A percentile compares a stretch with the other conserved stretches of the same genome.
These are phyloP conservation scores for Charanyca ferruginea DNA, from an alignment of 2,888 invertebrate species.

Conservation along the genomic window DNA sequence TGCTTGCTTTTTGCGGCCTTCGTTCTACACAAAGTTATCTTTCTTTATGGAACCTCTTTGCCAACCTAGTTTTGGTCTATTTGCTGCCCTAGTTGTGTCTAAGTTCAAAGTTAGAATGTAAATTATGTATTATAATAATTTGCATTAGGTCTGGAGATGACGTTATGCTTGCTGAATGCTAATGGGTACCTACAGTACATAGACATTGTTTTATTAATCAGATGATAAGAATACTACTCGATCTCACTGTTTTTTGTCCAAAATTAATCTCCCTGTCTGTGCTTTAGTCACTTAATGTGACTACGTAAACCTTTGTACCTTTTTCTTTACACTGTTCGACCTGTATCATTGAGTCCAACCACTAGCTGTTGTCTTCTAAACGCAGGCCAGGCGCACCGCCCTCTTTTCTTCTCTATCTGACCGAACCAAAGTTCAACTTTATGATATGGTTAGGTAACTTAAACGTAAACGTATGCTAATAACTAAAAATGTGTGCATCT, in stretches of 20 bases:
- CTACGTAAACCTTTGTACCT: too few species aligned
- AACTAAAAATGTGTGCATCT: too few species aligned
- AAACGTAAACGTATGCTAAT: too few species aligned
- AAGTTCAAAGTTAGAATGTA: slow-evolving; percentile 4
- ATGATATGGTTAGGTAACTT: too few species aligned
- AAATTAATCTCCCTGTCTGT: not conserved
- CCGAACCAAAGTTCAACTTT: too few species aligned
- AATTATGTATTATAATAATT: slow-evolving; percentile 12
- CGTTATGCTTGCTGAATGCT: slow-evolving; percentile 23
- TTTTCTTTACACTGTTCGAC: not conserved
- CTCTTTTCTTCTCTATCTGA: too few species aligned
- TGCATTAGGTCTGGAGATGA: slow-evolving; percentile 18
- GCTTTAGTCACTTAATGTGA: not conserved
- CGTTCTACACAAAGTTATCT: not conserved
- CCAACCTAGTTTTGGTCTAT: not conserved
- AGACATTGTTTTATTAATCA: not conserved
- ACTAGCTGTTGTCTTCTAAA: not conserved
- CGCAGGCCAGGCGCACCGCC: too few species aligned
- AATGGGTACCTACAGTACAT: not conserved
- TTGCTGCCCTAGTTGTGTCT: slow-evolving; percentile 3
- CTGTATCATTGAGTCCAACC: not conserved
- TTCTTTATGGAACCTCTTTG: not conserved
- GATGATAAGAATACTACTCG: not conserved
- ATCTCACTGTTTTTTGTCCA: not conserved
- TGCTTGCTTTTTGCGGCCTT: not conserved